phyloP scores from a whole-genome alignment of 2,113 vertebrate species.

The Beaufortia kweichowensis region DNA sequence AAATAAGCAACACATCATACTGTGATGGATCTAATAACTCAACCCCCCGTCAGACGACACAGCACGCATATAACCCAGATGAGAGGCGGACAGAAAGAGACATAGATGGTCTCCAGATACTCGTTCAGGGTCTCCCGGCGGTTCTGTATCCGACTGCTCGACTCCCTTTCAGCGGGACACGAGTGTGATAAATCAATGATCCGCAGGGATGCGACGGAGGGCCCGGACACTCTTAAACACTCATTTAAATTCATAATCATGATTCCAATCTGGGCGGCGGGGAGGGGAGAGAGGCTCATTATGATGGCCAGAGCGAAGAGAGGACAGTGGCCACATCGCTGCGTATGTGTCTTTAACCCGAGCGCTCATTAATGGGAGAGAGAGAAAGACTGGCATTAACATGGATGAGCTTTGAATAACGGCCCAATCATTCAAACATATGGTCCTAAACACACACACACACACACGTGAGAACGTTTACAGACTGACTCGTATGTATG shows the following conservation, averaged over 20 bases:
- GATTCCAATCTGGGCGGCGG: conserved; percentile 38
- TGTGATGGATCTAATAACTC: conserved; percentile 29
- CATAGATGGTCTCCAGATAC: conserved; percentile 41
- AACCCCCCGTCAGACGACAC: neutral
- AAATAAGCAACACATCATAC: neutral
- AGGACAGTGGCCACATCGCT: neutral
- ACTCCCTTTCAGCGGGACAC: neutral
- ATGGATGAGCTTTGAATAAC: conserved; percentile 23
- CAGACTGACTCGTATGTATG: neutral
- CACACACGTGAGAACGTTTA: neutral
- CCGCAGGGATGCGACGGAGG: conserved; percentile 9
- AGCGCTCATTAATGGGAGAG: conserved; percentile 28
- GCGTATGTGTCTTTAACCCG: conserved; percentile 20
- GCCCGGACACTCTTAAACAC: conserved; percentile 46
- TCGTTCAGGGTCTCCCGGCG: conserved; percentile 13
- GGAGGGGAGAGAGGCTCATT: conserved; percentile 25
- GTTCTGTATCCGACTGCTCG: conserved; percentile 11
- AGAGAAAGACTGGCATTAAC: conserved; percentile 15
- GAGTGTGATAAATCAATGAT: conserved; percentile 49
- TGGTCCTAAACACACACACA: neutral
- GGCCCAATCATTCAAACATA: neutral
- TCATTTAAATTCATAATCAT: conserved; percentile 58
- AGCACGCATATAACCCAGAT: conserved; percentile 27
- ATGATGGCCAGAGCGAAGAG: conserved; percentile 10
- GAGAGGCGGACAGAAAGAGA: conserved; percentile 1